phyloP scores from a whole-genome alignment of 1,140 invertebrate genomes.

The Microplitis demolitor region DNA sequence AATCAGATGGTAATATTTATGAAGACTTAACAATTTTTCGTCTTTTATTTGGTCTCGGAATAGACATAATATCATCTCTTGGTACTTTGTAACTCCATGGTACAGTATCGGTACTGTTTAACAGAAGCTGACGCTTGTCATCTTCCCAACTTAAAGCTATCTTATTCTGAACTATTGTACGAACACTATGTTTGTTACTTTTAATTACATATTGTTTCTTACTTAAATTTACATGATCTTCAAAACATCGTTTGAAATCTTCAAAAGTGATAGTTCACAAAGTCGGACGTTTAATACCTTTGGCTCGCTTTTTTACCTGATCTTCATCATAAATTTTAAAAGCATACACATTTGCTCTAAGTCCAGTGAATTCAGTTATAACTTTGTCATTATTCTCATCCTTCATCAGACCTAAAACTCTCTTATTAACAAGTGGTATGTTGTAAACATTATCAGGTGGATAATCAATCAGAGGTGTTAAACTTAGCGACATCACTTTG shows the following conservation, averaged over 20 bases:
- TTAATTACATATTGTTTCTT: too few relatives aligned
- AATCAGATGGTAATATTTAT: background rate
- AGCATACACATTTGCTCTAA: constrained; percentile 6
- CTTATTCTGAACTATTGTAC: constrained; percentile 14
- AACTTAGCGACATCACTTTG: background rate
- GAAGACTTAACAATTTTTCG: too few relatives aligned
- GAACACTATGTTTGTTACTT: constrained; percentile 1
- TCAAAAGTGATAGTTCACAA: too few relatives aligned
- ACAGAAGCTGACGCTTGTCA: constrained; percentile 9
- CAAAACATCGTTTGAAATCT: too few relatives aligned
- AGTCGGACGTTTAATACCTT: too few relatives aligned
- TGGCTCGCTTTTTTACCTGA: too few relatives aligned
- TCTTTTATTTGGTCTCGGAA: too few relatives aligned
- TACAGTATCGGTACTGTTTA: constrained; percentile 16
- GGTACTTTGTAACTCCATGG: background rate
- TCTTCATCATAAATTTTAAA: background rate
- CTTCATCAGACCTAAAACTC: constrained; percentile 1
- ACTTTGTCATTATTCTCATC: background rate
- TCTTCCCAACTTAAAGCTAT: background rate
- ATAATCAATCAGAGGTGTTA: background rate
- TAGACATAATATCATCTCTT: background rate
- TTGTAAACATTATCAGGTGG: background rate
- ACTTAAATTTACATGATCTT: too few relatives aligned
- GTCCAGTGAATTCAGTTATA: background rate
- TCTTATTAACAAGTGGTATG: background rate